phyloP scores from a whole-genome alignment of 2,113 vertebrate genomes.

The Dipodomys ordii region DNA sequence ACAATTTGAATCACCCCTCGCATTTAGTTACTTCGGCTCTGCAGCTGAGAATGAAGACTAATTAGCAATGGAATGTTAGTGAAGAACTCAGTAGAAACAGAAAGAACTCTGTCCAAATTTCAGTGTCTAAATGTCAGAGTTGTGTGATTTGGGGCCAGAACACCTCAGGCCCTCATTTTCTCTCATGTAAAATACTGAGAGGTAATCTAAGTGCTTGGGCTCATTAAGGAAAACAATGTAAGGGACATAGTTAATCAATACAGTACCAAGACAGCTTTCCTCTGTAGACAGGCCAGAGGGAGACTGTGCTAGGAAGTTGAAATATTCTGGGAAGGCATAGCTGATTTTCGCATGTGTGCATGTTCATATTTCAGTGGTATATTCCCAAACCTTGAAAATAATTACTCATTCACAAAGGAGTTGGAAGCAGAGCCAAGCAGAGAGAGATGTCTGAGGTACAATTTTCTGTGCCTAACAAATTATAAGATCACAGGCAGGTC shows the following conservation, averaged over 20 bases:
- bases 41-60: not conserved
- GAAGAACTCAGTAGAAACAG: not conserved
- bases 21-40: not conserved
- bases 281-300: not conserved
- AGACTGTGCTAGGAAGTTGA: not conserved
- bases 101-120: constrained; percentile 30
- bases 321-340: not conserved
- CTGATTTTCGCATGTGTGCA: not conserved
- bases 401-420: constrained; percentile 18
- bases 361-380: not conserved
- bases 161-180: not conserved
- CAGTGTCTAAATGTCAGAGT: not conserved
- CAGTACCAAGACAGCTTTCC: not conserved
- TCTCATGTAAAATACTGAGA: not conserved
- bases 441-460: not conserved
- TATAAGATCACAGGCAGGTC: not conserved
- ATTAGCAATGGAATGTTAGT: not conserved
- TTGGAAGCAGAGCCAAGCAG: not conserved
- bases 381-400: not conserved
- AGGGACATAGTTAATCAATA: not conserved
- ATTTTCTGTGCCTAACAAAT: constrained; percentile 30
- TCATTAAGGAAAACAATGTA: not conserved
- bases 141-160: not conserved
- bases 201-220: not conserved
- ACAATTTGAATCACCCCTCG: not conserved